A percentile compares a stretch with the other conserved stretches of the same genome.
phyloP scores from a whole-genome alignment of 2,888 invertebrate species.

The Diaprepes abbreviatus region DNA sequence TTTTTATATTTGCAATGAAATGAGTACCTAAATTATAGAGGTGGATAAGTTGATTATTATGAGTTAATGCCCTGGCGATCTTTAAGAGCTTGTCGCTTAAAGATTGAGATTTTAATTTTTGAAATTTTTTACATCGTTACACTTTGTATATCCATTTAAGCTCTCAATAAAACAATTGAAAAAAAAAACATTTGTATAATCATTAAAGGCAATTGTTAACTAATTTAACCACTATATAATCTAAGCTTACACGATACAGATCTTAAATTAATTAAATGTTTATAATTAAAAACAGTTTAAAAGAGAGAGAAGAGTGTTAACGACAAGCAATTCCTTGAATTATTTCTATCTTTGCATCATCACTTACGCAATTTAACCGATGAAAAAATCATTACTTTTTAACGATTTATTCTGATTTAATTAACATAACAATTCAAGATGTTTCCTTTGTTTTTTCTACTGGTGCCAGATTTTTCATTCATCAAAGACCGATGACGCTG shows the following conservation, averaged over 20 bases:
- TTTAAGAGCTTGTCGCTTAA: no score
- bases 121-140: no score
- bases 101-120: no score
- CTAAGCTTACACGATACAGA: neutral
- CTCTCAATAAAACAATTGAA: no score
- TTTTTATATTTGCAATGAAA: no score
- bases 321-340: neutral
- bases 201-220: no score
- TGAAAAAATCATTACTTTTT: neutral
- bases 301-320: neutral
- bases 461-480: conserved; percentile 8
- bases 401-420: neutral
- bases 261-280: neutral
- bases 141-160: no score
- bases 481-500: conserved; percentile 3
- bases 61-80: no score
- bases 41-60: no score
- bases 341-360: neutral
- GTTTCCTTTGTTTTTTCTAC: conserved; percentile 3
- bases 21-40: no score
- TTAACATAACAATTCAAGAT: conserved; percentile 8
- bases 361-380: neutral
- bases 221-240: no score
- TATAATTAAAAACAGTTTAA: neutral
- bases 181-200: no score